Percentiles rank a stretch among this genome's conserved stretches.
Conservation (phyloP, 2,888 invertebrate genomes). For the Xiphydria camelus region DNA sequence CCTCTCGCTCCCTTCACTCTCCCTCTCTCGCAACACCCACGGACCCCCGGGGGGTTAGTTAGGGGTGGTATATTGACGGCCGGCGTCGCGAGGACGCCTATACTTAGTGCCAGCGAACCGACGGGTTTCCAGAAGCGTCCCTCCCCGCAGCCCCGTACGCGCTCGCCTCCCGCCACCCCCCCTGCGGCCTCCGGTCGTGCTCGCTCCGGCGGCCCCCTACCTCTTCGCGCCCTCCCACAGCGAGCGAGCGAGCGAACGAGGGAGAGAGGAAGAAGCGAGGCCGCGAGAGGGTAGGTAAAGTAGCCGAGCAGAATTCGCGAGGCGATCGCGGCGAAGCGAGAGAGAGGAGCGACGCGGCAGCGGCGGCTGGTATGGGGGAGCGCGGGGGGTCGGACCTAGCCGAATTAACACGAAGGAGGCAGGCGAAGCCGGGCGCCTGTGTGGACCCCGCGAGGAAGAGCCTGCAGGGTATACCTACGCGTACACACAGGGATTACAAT, state of each 20-base stretch:
- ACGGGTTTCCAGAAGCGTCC: constrained; percentile 49
- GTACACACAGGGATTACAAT: too few relatives aligned
- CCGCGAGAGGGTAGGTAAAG: constrained; percentile 2
- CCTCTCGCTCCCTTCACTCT: constrained; percentile 27
- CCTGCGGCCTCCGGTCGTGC: not conserved
- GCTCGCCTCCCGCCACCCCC: constrained; percentile 16
- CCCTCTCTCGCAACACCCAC: constrained; percentile 38
- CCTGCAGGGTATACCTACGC: too few relatives aligned
- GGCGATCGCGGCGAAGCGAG: constrained; percentile 6
- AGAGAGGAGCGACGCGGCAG: constrained; percentile 38
- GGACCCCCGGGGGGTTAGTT: constrained; percentile 47
- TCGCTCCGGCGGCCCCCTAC: constrained; percentile 15
- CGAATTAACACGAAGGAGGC: not conserved
- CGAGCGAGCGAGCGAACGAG: too few relatives aligned
- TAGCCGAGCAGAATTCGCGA: not conserved
- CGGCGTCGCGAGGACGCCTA: constrained; percentile 58
- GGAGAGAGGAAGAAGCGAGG: constrained; percentile 3
- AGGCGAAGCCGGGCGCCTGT: too few relatives aligned
- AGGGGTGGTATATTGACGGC: constrained; percentile 58
- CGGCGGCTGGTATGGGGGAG: too few relatives aligned
- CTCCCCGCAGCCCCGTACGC: constrained; percentile 30
- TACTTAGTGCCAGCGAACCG: constrained; percentile 55
- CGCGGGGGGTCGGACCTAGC: too few relatives aligned
- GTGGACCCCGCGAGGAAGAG: too few relatives aligned
- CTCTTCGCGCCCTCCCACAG: constrained; percentile 37